Conservation (phyloP, 2,113 vertebrate species). For the Clarias batrachus region DNA sequence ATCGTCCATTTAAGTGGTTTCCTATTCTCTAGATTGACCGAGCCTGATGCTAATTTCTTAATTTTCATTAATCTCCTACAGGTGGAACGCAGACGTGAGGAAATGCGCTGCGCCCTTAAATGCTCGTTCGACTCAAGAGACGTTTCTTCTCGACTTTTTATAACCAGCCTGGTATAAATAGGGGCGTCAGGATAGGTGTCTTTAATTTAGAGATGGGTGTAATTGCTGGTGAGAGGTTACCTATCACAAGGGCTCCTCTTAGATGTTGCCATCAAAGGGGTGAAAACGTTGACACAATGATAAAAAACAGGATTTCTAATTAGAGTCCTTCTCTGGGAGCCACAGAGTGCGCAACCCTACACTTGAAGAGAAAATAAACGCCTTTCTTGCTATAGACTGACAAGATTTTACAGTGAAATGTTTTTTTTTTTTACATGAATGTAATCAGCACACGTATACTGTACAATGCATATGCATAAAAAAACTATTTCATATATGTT, state of each 20-base stretch:
- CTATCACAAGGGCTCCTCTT: constrained; percentile 46
- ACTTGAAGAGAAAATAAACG: constrained; percentile 13
- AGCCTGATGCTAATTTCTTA: constrained; percentile 38
- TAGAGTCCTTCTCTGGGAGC: constrained; percentile 35
- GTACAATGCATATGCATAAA: background rate
- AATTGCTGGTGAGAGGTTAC: constrained; percentile 52
- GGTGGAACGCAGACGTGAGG: constrained; percentile 34
- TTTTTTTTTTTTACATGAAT: background rate
- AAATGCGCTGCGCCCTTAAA: constrained; percentile 1
- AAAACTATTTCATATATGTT: background rate
- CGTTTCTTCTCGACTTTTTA: constrained; percentile 29
- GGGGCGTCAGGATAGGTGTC: constrained; percentile 45
- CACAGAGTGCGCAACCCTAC: background rate
- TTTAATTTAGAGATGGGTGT: constrained; percentile 55
- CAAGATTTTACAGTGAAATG: background rate
- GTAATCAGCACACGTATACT: background rate
- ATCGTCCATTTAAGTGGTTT: constrained; percentile 22
- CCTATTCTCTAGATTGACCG: constrained; percentile 4
- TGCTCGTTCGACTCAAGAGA: background rate
- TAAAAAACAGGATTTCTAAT: constrained; percentile 48
- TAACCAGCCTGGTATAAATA: constrained; percentile 32
- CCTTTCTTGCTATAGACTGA: background rate
- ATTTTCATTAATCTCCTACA: constrained; percentile 37
- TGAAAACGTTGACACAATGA: constrained; percentile 51
- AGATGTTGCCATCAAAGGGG: constrained; percentile 57